These are phyloP conservation scores for Sebastes itinus DNA, from an alignment of 2,797 vertebrate genomes.

Conservation along the genomic window DNA sequence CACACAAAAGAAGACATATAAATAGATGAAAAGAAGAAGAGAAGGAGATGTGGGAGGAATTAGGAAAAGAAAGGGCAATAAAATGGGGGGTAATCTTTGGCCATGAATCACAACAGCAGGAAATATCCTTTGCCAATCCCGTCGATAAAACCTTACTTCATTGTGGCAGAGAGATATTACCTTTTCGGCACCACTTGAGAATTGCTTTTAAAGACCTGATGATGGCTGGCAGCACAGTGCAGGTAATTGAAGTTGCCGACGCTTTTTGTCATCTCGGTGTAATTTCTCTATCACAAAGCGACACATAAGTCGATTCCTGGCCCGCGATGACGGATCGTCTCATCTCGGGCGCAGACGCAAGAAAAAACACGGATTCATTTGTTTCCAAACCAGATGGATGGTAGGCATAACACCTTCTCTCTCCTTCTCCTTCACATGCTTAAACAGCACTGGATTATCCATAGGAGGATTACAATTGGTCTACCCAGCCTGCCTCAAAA, in stretches of 20 bases:
- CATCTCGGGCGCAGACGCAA: constrained; percentile 60
- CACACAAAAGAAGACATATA: constrained; percentile 12
- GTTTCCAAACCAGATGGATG: constrained; percentile 64
- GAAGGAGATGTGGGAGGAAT: neutral
- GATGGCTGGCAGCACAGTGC: constrained; percentile 57
- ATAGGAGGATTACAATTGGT: constrained; percentile 50
- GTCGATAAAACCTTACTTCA: constrained; percentile 55
- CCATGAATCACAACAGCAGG: constrained; percentile 30
- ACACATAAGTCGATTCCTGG: constrained; percentile 74
- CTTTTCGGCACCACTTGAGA: constrained; percentile 44
- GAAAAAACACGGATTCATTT: constrained; percentile 71
- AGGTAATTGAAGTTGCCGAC: constrained; percentile 75
- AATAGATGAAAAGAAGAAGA: neutral
- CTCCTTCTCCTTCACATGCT: constrained; percentile 25
- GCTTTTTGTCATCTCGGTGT: constrained; percentile 76
- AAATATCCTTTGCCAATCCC: constrained; percentile 52
- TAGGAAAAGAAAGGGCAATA: neutral
- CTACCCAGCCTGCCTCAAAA: constrained; percentile 39
- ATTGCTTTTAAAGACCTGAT: constrained; percentile 71
- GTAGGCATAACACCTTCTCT: constrained; percentile 27
- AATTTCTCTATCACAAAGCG: constrained; percentile 80
- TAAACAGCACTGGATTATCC: constrained; percentile 48
- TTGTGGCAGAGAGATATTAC: constrained; percentile 54
- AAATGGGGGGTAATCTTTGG: constrained; percentile 9
- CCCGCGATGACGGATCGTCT: constrained; percentile 73